phyloP scores from a whole-genome alignment of 2,888 invertebrate species.

The Nudaria mundana region DNA sequence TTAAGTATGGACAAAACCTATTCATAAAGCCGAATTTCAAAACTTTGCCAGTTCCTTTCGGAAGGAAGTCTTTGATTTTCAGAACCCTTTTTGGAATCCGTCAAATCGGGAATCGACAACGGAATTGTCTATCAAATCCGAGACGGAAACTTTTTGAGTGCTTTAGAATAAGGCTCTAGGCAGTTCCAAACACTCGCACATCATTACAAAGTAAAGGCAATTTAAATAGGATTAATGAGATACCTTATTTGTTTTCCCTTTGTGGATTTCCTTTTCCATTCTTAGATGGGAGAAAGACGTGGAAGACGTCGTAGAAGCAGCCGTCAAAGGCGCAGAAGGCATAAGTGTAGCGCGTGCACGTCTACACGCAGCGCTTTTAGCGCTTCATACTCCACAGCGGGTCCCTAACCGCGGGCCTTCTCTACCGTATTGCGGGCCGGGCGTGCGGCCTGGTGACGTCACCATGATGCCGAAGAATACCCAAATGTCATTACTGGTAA shows the following conservation, averaged over 20 bases:
- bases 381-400: conserved; percentile 54
- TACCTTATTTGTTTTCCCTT: not conserved
- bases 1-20: no score
- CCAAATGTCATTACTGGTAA: conserved; percentile 75
- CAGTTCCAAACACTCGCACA: no score
- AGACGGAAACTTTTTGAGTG: no score
- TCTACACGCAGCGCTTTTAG: conserved; percentile 66
- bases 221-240: not conserved
- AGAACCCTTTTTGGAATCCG: no score
- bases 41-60: no score
- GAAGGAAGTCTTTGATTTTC: no score
- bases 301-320: conserved; percentile 80
- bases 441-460: conserved; percentile 74
- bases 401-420: conserved; percentile 75
- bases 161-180: no score
- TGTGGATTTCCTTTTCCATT: not conserved
- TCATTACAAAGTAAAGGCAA: no score
- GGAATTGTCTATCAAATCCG: no score
- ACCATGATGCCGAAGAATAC: conserved; percentile 76
- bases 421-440: conserved; percentile 82
- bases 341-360: conserved; percentile 66
- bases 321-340: conserved; percentile 73
- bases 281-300: conserved; percentile 77
- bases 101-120: no score
- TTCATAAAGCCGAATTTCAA: no score